These are phyloP conservation scores for Brenthis hecate DNA, from an alignment of 2,888 invertebrate genomes.

Conservation along the genomic window DNA sequence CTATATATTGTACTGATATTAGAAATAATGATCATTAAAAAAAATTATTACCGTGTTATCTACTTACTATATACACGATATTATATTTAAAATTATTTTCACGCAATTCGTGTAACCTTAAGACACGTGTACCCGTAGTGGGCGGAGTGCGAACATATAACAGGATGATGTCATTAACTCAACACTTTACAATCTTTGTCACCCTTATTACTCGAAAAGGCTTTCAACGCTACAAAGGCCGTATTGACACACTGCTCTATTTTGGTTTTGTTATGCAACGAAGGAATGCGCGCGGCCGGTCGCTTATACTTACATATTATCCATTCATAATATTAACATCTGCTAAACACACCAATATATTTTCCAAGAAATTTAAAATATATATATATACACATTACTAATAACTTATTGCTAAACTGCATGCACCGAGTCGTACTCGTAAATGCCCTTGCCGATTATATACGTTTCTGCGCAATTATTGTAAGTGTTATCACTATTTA, in stretches of 20 bases:
- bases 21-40: too few relatives aligned
- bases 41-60: too few relatives aligned
- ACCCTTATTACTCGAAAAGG: slow-evolving; percentile 49
- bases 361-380: slow-evolving; percentile 7
- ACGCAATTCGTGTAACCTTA: slow-evolving; percentile 47
- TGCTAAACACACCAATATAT: slow-evolving; percentile 37
- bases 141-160: slow-evolving; percentile 69
- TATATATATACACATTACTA: slow-evolving; percentile 37
- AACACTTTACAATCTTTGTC: slow-evolving; percentile 62
- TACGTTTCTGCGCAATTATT: slow-evolving; percentile 38
- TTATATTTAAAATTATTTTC: slow-evolving; percentile 33
- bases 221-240: slow-evolving; percentile 45
- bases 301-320: slow-evolving; percentile 44
- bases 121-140: slow-evolving; percentile 66
- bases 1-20: too few relatives aligned
- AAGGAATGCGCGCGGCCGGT: slow-evolving; percentile 52
- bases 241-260: slow-evolving; percentile 61
- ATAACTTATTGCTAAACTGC: slow-evolving; percentile 45
- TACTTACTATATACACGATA: not conserved
- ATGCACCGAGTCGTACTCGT: slow-evolving; percentile 53
- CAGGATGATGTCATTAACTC: slow-evolving; percentile 74
- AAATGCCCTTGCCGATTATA: slow-evolving; percentile 60
- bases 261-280: slow-evolving; percentile 60
- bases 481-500: slow-evolving; percentile 51
- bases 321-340: slow-evolving; percentile 65